Evolutionary conservation across 2,888 invertebrate species (phyloP).

Genomic region (Anaspis maculata): DNA sequence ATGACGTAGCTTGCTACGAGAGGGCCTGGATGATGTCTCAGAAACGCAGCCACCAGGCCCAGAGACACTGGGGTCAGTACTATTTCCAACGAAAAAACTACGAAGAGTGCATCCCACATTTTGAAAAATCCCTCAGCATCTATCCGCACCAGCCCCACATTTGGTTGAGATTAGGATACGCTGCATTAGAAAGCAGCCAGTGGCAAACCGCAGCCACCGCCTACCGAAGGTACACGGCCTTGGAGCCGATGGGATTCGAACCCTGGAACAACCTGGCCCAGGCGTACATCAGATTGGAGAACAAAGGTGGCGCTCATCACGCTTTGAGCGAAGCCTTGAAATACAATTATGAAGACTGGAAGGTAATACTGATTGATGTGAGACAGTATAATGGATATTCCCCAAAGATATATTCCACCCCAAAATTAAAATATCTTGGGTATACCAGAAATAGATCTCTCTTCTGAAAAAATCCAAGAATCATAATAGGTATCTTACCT

Average conservation of each 20-base stretch:
- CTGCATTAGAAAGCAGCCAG: conserved; percentile 67
- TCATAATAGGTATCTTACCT: too few species aligned
- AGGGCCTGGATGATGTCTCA: conserved; percentile 88
- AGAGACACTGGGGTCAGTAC: conserved; percentile 80
- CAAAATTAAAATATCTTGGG: too few species aligned
- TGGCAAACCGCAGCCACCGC: conserved; percentile 79
- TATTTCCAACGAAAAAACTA: conserved; percentile 70
- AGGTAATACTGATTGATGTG: too few species aligned
- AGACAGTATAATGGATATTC: too few species aligned
- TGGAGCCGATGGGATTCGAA: conserved; percentile 87
- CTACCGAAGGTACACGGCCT: conserved; percentile 75
- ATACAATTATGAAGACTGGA: conserved; percentile 91
- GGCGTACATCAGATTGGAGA: conserved; percentile 79
- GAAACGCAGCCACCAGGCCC: conserved; percentile 72
- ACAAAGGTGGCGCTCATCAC: conserved; percentile 77
- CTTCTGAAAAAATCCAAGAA: too few species aligned
- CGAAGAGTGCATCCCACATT: conserved; percentile 71
- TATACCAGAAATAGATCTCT: too few species aligned
- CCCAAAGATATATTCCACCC: too few species aligned
- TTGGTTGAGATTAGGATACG: conserved; percentile 81
- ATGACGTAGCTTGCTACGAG: conserved; percentile 71
- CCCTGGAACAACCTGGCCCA: conserved; percentile 98
- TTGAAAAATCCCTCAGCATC: conserved; percentile 72
- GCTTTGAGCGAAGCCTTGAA: conserved; percentile 82
- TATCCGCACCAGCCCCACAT: conserved; percentile 82